These are phyloP conservation scores for Pantala flavescens DNA, from an alignment of 1,140 invertebrate genomes.

Conservation along the genomic window DNA sequence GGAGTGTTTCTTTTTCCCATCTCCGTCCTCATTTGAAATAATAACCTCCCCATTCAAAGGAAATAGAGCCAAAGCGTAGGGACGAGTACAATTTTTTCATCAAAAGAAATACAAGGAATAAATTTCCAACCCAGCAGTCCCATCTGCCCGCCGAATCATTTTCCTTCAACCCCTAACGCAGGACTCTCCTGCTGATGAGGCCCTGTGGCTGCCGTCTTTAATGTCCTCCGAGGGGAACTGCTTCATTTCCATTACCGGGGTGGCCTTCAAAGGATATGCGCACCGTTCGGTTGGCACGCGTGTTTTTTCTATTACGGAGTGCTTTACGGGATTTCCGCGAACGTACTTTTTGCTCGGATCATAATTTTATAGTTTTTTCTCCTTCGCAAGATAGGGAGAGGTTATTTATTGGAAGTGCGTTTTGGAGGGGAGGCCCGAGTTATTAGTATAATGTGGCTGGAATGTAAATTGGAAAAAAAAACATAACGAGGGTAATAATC, in stretches of 20 bases:
- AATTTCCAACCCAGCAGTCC: background rate
- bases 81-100: too few species aligned
- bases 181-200: background rate
- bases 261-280: background rate
- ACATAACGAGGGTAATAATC: background rate
- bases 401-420: background rate
- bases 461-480: background rate
- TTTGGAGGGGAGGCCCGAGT: background rate
- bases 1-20: too few species aligned
- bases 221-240: background rate
- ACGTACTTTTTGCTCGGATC: background rate
- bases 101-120: too few species aligned
- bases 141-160: background rate
- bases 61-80: too few species aligned
- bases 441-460: background rate
- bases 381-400: background rate
- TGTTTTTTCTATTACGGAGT: background rate
- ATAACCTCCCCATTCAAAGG: too few species aligned
- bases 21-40: too few species aligned
- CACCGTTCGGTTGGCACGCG: background rate
- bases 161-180: background rate
- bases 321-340: background rate
- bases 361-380: too few species aligned
- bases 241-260: background rate
- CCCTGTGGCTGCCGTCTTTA: constrained; percentile 6